Conservation (phyloP, 2,888 invertebrate genomes). For the Cephalotes varians region DNA sequence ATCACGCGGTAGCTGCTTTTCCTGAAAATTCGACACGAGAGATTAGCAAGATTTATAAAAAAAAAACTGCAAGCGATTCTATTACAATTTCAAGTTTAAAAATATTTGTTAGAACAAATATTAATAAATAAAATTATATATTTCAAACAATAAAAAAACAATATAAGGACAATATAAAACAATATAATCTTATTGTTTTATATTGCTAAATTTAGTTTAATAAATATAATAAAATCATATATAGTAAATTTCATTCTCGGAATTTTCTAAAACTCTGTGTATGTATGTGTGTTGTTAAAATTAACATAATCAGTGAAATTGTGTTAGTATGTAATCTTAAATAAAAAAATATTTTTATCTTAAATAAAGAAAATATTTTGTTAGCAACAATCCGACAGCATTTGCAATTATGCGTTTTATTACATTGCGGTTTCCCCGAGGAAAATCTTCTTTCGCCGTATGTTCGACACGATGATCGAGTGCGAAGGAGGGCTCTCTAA, state of each 20-base stretch:
- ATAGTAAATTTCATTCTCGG: background rate
- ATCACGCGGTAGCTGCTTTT: slow-evolving; percentile 43
- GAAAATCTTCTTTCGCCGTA: background rate
- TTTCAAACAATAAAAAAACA: background rate
- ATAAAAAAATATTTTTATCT: background rate
- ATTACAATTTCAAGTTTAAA: background rate
- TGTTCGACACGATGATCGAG: slow-evolving; percentile 17
- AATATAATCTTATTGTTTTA: background rate
- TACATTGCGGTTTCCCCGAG: background rate
- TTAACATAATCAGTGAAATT: background rate
- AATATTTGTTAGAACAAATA: background rate
- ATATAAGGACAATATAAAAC: background rate
- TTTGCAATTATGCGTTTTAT: background rate
- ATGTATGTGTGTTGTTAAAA: background rate
- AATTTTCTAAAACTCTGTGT: slow-evolving; percentile 6
- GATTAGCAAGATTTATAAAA: slow-evolving; percentile 64
- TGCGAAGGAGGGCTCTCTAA: background rate
- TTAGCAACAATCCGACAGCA: background rate
- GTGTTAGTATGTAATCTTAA: background rate
- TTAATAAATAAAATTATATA: background rate
- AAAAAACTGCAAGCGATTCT: background rate
- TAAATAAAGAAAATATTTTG: background rate
- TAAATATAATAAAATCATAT: background rate
- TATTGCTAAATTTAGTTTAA: background rate
- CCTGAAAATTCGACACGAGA: slow-evolving; percentile 47